Base-by-base conservation (phyloP, 2,113 vertebrate species). In the Eidolon helvum region DNA sequence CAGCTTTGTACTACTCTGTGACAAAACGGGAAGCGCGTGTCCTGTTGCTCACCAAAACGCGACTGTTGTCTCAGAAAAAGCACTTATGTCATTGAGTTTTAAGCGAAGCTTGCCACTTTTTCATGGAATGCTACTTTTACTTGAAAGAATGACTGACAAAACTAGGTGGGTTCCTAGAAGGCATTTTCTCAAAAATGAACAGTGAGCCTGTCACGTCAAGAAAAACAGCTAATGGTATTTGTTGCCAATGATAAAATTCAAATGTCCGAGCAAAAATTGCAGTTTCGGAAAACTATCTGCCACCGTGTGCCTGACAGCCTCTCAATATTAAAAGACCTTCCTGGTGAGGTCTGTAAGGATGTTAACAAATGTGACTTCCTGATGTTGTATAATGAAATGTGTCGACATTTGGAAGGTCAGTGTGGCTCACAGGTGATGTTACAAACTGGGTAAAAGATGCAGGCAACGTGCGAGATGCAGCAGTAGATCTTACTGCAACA, bases 151-250 rank as follows among this genome's bases (percentile, higher is more conserved):
- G 10, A 72, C 48, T 74, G 77, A 91, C 69, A 91, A 68, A 89
- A 92, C 74, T n/a, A 48, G 4, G 14, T 7, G 4, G 45, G 21
- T 33, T 63, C 74, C 0, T 48, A 53, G 85, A 59, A 71, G 90
- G 72, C 53, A 82, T 43, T 63, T 79, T 75, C 90, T 92, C 59
- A 55, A 71, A 86, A 86, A 96, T 50, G 66, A 74, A 92, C 92
- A 63, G 89, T 28, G 40, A 92, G 88, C 57, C 43, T 85, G 78
- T 68, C 92, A 45, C 57, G 30, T 85, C 92, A 68, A 96, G 61
- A 65, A 75, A 69, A 68, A 82, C 66, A 38, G 30, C 87, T 43
- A 16, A 30, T 12, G 0, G 50, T 43, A 48, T 48, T 45, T 19
- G 72, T 43, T 65, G 66, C 61, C 85, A 82, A 68, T 7, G 26